Evolutionary conservation across 1,140 invertebrate genomes (phyloP), one percentile per base, ranked within the genome.

Genomic region (Trachymyrmex cornetzi): DNA sequence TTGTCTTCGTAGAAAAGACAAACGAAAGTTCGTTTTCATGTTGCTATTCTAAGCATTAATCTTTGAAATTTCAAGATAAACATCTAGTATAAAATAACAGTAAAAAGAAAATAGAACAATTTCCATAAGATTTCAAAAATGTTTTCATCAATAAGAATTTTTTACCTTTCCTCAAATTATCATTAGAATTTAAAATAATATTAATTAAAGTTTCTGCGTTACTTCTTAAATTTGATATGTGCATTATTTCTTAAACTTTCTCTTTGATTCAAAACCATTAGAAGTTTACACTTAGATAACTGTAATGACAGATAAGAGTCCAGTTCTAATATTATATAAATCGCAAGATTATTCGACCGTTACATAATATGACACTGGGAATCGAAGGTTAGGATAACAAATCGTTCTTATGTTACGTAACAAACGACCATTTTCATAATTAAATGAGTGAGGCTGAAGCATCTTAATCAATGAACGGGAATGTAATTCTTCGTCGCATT

Each of bases 401-500:
- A 3, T 38, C 27, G 34, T 77, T 63, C 24, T 16, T 44, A 59
- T 22, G 22, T 77, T 6, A 48, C 2, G 22, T 63, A 64, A 48
- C 19, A 19, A 63, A 19, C 19, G 3, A 55, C 4, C 3, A 12
- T 77, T 77, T 63, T 48, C 24, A 27, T 16, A 5, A 50, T 64
- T 63, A 72, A 88, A 86, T 12, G 38, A 77, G 34, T 38, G 34
- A 44, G 11, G n/a, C 19, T 14, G 27, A 6, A 66, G n/a, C 12
- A 5, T 69, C 6, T 80, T 80, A 67, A 80, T 80, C 57, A 24
- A 14, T 53, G 55, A 71, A 77, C 66, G 79, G 84, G 85, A 88
- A 88, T 79, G 72, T 59, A 88, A 89, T 81, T 38, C 14, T 38
- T 38, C 12, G 59, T 7, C 5, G 66, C 30, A 61, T 77, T 77